Conservation (phyloP, 2,113 vertebrate species). For the Electrona antarctica region DNA sequence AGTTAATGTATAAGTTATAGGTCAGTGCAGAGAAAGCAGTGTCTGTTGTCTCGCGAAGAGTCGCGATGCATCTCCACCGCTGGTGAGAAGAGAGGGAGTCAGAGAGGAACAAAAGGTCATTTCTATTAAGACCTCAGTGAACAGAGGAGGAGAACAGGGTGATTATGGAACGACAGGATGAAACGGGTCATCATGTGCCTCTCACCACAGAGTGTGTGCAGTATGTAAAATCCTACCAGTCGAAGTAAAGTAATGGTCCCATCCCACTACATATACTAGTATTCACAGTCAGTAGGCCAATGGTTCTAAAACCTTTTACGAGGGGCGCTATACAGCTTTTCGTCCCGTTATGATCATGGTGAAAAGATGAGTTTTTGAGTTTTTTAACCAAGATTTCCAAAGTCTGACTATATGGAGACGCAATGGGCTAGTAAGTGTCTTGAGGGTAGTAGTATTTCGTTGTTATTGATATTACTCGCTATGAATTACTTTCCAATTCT, state of each 20-base stretch:
- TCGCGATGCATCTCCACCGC: slow-evolving; percentile 13
- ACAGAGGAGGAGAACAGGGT: not conserved
- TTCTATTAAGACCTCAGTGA: slow-evolving; percentile 29
- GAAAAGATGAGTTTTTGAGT: too few species aligned
- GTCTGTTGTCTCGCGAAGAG: slow-evolving; percentile 49
- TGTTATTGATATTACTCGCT: too few species aligned
- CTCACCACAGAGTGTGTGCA: slow-evolving; percentile 11
- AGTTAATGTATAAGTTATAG: not conserved
- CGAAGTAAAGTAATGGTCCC: not conserved
- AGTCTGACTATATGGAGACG: too few species aligned
- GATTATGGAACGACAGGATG: not conserved
- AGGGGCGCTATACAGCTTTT: too few species aligned
- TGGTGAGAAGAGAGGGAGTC: slow-evolving; percentile 4
- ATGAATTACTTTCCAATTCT: too few species aligned
- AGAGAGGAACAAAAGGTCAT: slow-evolving; percentile 49
- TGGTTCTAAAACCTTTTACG: too few species aligned
- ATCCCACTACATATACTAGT: too few species aligned
- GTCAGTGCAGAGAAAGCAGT: slow-evolving; percentile 48
- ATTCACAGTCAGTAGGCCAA: too few species aligned
- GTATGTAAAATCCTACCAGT: not conserved
- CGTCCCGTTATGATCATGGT: too few species aligned
- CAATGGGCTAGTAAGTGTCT: too few species aligned
- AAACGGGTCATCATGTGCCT: slow-evolving; percentile 26
- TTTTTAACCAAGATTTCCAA: too few species aligned
- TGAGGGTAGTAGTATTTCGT: too few species aligned